Evolutionary conservation across 1,140 invertebrate genomes (phyloP).

Genomic region (Penaeus chinensis): DNA sequence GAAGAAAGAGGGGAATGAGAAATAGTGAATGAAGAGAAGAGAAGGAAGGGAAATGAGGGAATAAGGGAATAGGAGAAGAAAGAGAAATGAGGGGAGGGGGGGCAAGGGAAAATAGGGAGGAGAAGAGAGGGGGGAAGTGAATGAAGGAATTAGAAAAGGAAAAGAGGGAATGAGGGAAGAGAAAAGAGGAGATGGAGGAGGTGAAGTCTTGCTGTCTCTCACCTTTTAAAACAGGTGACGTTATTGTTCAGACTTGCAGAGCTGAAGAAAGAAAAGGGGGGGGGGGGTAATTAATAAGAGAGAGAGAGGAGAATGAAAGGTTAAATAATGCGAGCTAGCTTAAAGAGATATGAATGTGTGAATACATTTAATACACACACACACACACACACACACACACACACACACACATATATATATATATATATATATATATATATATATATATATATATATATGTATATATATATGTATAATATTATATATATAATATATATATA

Average conservation of each 20-base stretch:
- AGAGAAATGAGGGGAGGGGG: conserved; percentile 11
- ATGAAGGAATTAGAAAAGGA: no score
- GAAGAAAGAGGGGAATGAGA: neutral
- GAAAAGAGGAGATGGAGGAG: no score
- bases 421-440: no score
- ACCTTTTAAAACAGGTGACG: neutral
- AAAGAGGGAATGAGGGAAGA: neutral
- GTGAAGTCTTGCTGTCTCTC: no score
- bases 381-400: no score
- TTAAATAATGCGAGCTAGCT: neutral
- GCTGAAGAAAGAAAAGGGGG: neutral
- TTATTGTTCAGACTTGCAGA: conserved; percentile 7
- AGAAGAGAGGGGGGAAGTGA: no score
- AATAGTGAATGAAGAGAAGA: neutral
- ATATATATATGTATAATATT: neutral
- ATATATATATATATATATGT: no score
- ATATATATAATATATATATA: no score
- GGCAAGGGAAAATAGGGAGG: neutral
- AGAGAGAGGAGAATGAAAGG: conserved; percentile 6
- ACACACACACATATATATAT: no score
- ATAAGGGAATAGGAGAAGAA: neutral
- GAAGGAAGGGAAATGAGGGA: neutral
- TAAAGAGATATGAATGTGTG: neutral
- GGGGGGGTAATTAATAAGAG: neutral
- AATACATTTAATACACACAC: no score